Conservation (phyloP, 1,140 invertebrate species). For the Drosophila albomicans region DNA sequence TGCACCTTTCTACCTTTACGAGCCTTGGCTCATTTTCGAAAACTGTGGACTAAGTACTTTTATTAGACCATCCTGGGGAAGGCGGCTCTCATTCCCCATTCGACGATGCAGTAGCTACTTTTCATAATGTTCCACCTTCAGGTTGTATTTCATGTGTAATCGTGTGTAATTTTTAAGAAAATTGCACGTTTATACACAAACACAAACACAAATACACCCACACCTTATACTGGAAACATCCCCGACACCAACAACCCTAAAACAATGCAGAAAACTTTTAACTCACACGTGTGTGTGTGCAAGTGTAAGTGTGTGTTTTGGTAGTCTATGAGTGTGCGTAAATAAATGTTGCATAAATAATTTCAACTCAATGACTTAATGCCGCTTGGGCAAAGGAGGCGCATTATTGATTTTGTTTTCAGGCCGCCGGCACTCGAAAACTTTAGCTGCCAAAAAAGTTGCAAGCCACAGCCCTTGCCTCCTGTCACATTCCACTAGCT, state of each 20-base stretch:
- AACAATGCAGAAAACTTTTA: conserved; percentile 74
- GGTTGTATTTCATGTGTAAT: conserved; percentile 76
- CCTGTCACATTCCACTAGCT: background rate
- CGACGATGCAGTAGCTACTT: conserved; percentile 10
- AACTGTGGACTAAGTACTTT: conserved; percentile 21
- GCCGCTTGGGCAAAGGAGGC: conserved; percentile 43
- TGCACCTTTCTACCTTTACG: conserved; percentile 14
- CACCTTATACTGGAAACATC: conserved; percentile 22
- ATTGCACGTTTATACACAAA: conserved; percentile 67
- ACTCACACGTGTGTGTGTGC: conserved; percentile 30
- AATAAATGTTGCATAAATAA: conserved; percentile 83
- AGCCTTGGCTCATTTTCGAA: conserved; percentile 12
- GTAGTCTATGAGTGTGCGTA: conserved; percentile 59
- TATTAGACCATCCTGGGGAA: conserved; percentile 26
- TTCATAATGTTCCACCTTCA: conserved; percentile 58
- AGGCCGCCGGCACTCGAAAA: conserved; percentile 46
- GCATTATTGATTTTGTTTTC: conserved; percentile 72
- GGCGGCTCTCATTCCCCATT: background rate
- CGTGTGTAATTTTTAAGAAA: conserved; percentile 83
- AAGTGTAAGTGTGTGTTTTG: conserved; percentile 20
- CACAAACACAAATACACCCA: conserved; percentile 1
- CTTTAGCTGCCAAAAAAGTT: conserved; percentile 60
- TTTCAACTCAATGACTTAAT: conserved; percentile 81
- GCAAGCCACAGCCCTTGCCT: background rate
- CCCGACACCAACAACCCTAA: conserved; percentile 68